These are phyloP conservation scores for Amitus sp. DNA, from an alignment of 2,888 invertebrate species.

Conservation along the genomic window DNA sequence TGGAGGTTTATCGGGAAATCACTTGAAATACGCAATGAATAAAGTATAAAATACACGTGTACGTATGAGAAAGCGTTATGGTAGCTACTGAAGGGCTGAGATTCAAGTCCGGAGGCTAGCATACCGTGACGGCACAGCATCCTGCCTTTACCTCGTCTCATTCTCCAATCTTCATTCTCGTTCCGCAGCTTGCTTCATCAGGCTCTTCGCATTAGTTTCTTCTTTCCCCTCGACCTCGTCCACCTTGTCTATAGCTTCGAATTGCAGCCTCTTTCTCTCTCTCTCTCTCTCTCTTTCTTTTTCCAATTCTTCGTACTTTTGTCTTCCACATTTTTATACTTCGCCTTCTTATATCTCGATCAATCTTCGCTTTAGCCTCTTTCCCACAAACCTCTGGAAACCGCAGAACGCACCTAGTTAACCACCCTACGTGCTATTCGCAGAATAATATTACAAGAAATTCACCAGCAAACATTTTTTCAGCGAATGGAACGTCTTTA, in stretches of 20 bases:
- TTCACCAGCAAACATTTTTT: not conserved
- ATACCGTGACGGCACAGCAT: conserved; percentile 62
- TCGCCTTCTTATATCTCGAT: conserved; percentile 10
- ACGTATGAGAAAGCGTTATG: conserved; percentile 24
- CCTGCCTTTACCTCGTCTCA: conserved; percentile 43
- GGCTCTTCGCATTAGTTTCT: conserved; percentile 23
- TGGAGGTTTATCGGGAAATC: not conserved
- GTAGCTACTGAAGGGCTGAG: conserved; percentile 54
- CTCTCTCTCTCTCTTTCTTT: conserved; percentile 1
- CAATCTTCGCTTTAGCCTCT: conserved; percentile 16
- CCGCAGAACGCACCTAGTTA: conserved; percentile 41
- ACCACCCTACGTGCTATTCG: conserved; percentile 36
- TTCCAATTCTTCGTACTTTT: conserved; percentile 4
- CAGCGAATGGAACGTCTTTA: too few relatives aligned
- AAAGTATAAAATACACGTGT: not conserved
- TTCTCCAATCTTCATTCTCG: conserved; percentile 30
- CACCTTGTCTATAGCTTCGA: too few relatives aligned
- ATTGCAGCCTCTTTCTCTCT: conserved; percentile 31
- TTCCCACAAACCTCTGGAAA: conserved; percentile 40
- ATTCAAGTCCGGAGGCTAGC: conserved; percentile 50
- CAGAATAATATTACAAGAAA: conserved; percentile 35
- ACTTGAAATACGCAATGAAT: not conserved
- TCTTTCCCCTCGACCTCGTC: conserved; percentile 6
- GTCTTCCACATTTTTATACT: conserved; percentile 18
- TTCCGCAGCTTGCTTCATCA: conserved; percentile 36